Percentiles rank a stretch among this genome's conserved stretches.
phyloP scores from a whole-genome alignment of 2,888 invertebrate genomes.

The Pristionchus japonicus region DNA sequence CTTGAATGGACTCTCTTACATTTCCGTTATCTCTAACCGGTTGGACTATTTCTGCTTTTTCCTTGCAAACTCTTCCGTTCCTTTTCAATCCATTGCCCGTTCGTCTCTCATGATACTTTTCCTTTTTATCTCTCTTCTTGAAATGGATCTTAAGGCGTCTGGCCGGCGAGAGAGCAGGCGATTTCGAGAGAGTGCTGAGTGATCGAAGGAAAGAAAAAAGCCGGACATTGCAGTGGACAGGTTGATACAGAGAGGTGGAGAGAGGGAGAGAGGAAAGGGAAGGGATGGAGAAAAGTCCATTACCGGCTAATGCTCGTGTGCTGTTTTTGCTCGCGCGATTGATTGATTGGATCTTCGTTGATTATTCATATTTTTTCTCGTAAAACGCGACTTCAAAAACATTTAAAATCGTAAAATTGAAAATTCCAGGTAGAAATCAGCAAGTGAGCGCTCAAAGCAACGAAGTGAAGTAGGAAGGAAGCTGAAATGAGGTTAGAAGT shows the following conservation, averaged over 20 bases:
- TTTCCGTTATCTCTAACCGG: background rate
- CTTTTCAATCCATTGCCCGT: background rate
- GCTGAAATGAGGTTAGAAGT: background rate
- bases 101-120: constrained; percentile 15
- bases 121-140: background rate
- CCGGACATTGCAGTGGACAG: background rate
- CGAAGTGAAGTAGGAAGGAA: background rate
- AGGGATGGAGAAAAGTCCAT: background rate
- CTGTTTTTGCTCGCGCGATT: background rate
- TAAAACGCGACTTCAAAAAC: too few relatives aligned
- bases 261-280: background rate
- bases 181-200: background rate
- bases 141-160: too few relatives aligned
- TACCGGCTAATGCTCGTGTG: background rate
- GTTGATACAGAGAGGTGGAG: background rate
- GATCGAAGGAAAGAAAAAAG: background rate
- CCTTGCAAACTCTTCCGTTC: background rate
- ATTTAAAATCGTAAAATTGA: background rate
- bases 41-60: background rate
- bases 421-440: background rate
- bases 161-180: background rate
- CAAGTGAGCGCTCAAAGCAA: background rate
- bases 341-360: background rate
- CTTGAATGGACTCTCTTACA: background rate
- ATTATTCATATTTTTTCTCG: background rate